These are phyloP conservation scores for Epinephelus lanceolatus DNA, from an alignment of 2,113 vertebrate species.

Conservation along the genomic window DNA sequence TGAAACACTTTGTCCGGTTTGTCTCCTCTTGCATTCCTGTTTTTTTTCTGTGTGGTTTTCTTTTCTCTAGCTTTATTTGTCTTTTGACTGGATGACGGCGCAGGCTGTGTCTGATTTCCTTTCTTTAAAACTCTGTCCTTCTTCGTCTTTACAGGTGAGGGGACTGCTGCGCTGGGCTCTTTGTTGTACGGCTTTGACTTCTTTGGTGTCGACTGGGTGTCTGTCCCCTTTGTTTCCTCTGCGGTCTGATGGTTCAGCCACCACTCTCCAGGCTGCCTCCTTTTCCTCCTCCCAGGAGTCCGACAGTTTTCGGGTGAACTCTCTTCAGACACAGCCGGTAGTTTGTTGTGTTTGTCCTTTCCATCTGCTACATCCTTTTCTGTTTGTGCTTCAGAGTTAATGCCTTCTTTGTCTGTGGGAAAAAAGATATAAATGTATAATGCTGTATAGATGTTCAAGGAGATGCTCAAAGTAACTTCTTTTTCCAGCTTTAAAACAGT, in stretches of 20 bases:
- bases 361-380: background rate
- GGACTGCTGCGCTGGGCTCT: background rate
- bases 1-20: background rate
- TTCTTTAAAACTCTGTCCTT: constrained; percentile 22
- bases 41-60: constrained; percentile 14
- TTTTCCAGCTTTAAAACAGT: background rate
- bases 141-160: constrained; percentile 24
- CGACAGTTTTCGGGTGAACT: constrained; percentile 34
- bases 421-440: background rate
- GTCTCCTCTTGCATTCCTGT: background rate
- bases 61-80: constrained; percentile 29
- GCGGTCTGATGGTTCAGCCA: constrained; percentile 61
- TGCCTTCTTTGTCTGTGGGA: background rate
- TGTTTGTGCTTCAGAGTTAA: background rate
- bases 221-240: constrained; percentile 6
- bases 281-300: constrained; percentile 62
- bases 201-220: background rate
- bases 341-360: constrained; percentile 5
- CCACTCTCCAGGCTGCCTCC: constrained; percentile 69
- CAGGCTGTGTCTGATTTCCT: constrained; percentile 3
- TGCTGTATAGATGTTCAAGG: background rate
- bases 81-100: background rate
- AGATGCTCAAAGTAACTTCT: background rate
- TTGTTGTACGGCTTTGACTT: constrained; percentile 29
- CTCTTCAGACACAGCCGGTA: background rate